Evolutionary conservation across 2,797 vertebrate species (phyloP).

Genomic region (Neopelma chrysocephalum): DNA sequence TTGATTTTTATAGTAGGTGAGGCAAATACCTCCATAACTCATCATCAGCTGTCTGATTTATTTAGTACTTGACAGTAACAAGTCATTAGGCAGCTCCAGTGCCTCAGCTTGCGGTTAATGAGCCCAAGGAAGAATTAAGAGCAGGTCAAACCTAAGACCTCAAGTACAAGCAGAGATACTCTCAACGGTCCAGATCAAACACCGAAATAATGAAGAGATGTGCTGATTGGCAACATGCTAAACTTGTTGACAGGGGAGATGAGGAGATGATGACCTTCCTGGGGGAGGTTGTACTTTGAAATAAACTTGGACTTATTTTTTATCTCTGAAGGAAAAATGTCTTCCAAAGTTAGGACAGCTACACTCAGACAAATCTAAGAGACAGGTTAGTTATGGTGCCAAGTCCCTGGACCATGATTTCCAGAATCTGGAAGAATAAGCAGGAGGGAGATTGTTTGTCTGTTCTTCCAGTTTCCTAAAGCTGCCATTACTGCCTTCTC

Average conservation of each 20-base stretch:
- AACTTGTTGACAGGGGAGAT: background rate
- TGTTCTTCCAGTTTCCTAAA: background rate
- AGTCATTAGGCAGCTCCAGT: slow-evolving; percentile 19
- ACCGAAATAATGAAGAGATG: background rate
- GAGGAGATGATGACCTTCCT: background rate
- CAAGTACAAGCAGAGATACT: background rate
- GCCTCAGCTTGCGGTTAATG: slow-evolving; percentile 16
- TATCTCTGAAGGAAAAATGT: background rate
- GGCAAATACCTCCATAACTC: slow-evolving; percentile 4
- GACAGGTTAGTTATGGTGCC: background rate
- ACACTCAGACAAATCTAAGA: background rate
- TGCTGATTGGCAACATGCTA: background rate
- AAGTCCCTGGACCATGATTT: background rate
- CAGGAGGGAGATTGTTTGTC: background rate
- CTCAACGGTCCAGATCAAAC: background rate
- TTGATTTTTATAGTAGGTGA: slow-evolving; percentile 13
- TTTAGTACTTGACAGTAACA: slow-evolving; percentile 15
- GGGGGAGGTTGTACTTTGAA: background rate
- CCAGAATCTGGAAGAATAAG: background rate
- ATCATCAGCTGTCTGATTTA: slow-evolving; percentile 33
- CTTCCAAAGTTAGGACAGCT: background rate
- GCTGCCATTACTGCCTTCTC: background rate
- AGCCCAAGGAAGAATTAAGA: slow-evolving; percentile 18
- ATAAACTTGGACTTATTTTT: background rate
- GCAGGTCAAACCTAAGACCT: background rate